Conservation (phyloP, 2,888 invertebrate species). For the Neoscelio sp. region DNA sequence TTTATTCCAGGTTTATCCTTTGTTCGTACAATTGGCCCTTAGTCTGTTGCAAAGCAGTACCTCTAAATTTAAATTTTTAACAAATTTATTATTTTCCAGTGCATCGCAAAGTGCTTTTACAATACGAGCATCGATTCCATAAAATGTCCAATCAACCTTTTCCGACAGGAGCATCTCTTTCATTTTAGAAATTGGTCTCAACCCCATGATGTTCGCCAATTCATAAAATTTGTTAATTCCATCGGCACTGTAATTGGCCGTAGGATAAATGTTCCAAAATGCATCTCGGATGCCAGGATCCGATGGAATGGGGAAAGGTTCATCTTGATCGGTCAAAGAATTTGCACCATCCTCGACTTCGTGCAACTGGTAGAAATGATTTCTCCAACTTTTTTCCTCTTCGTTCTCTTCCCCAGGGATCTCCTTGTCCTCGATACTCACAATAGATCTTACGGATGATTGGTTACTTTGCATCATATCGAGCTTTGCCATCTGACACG, state of each 20-base stretch:
- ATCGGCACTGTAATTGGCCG: constrained; percentile 69
- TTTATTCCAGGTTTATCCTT: no score
- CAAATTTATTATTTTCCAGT: constrained; percentile 71
- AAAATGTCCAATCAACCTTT: constrained; percentile 75
- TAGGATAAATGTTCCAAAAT: constrained; percentile 73
- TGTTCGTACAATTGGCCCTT: no score
- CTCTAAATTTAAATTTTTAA: constrained; percentile 74
- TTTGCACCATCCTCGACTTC: constrained; percentile 75
- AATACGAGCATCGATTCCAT: constrained; percentile 74
- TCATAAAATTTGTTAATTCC: constrained; percentile 75
- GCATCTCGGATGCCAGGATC: constrained; percentile 69
- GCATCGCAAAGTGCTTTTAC: constrained; percentile 75
- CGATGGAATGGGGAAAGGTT: background rate
- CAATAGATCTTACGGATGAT: constrained; percentile 44
- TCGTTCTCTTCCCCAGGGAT: background rate
- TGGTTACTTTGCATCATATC: constrained; percentile 49
- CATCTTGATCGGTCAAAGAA: background rate
- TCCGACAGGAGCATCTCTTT: constrained; percentile 73
- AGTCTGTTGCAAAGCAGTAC: no score
- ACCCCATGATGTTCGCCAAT: constrained; percentile 45
- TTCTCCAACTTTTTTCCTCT: constrained; percentile 61
- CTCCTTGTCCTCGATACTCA: constrained; percentile 1
- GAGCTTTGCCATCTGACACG: constrained; percentile 31
- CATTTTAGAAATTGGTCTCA: constrained; percentile 71
- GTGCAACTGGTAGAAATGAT: constrained; percentile 68